phyloP scores from a whole-genome alignment of 1,140 invertebrate species.

The Grapholita molesta region DNA sequence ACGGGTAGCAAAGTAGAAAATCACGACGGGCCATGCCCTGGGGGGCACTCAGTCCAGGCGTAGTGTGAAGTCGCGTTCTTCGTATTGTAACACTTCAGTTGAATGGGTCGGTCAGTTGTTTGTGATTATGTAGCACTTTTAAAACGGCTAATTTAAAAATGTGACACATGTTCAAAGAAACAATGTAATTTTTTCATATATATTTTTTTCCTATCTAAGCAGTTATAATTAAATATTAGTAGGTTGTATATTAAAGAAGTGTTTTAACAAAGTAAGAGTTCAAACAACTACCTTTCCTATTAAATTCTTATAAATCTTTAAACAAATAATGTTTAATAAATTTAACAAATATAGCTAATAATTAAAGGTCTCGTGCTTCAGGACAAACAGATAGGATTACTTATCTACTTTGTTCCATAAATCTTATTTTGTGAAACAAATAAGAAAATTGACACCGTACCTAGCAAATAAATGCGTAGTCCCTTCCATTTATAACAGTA shows the following conservation, averaged over 20 bases:
- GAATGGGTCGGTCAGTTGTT: conserved; percentile 8
- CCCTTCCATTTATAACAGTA: neutral
- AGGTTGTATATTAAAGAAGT: too few species aligned
- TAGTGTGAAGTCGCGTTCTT: neutral
- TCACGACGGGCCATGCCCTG: neutral
- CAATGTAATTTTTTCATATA: neutral
- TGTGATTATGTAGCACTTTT: neutral
- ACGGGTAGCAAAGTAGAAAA: neutral
- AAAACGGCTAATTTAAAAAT: neutral
- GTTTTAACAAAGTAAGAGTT: too few species aligned
- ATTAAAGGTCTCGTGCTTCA: neutral
- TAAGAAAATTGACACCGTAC: neutral
- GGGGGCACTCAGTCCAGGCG: conserved; percentile 7
- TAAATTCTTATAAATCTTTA: too few species aligned
- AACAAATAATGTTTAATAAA: too few species aligned
- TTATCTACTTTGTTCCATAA: neutral
- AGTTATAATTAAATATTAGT: too few species aligned
- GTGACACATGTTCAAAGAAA: neutral
- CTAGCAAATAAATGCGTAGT: neutral
- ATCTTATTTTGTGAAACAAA: neutral
- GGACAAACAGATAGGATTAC: neutral
- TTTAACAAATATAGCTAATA: too few species aligned
- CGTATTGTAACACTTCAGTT: conserved; percentile 9
- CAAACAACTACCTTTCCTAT: too few species aligned
- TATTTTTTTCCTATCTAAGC: too few species aligned